Evolutionary conservation across 2,888 invertebrate genomes (phyloP).

Genomic region (Colletes collaris): DNA sequence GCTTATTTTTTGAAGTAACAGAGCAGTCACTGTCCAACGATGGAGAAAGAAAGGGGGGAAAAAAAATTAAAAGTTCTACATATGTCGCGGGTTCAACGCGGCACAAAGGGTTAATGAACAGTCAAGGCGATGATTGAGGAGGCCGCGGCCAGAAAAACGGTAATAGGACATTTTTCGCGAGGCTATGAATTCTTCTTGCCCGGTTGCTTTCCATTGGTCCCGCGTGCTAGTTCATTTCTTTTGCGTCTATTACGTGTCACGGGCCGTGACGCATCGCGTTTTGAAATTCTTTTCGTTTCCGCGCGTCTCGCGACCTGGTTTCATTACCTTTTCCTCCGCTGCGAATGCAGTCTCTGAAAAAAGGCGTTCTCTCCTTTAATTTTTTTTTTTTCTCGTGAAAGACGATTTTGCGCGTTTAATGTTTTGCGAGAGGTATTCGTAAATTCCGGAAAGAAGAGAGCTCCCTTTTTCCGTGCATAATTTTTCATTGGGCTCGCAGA

Average conservation of each 20-base stretch:
- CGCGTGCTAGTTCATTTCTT: conserved; percentile 49
- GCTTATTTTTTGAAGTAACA: conserved; percentile 48
- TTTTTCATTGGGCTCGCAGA: too few relatives aligned
- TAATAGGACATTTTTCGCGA: conserved; percentile 45
- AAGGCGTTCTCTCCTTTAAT: neutral
- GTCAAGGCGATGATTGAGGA: conserved; percentile 49
- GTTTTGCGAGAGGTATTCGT: neutral
- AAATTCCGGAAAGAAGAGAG: neutral
- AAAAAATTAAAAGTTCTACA: conserved; percentile 49
- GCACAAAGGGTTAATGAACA: conserved; percentile 56
- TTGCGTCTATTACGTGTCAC: conserved; percentile 53
- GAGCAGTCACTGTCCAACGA: conserved; percentile 41
- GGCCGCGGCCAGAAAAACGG: conserved; percentile 21
- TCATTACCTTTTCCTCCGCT: conserved; percentile 22
- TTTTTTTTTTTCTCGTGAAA: conserved; percentile 1
- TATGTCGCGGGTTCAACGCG: conserved; percentile 26
- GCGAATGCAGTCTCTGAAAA: neutral
- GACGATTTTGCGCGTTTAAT: conserved; percentile 15
- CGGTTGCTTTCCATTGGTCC: neutral
- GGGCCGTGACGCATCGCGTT: conserved; percentile 48
- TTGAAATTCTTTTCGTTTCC: conserved; percentile 47
- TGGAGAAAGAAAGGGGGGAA: neutral
- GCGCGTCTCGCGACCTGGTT: conserved; percentile 40
- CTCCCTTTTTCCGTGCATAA: too few relatives aligned
- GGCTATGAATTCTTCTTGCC: conserved; percentile 43